Conservation (phyloP, 2,113 vertebrate species). For the Cygnus atratus region DNA sequence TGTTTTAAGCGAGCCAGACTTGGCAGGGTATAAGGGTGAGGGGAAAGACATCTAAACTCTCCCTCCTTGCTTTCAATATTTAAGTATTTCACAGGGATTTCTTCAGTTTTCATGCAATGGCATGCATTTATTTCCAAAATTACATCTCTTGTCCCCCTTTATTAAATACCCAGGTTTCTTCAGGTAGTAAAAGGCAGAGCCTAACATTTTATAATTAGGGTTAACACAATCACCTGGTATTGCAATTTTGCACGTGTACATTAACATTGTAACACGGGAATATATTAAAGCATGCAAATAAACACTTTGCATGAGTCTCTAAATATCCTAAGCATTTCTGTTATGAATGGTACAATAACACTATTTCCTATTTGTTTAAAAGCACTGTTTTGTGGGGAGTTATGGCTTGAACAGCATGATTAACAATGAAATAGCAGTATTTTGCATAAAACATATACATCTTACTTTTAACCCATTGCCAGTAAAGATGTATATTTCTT, state of each 20-base stretch:
- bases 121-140: background rate
- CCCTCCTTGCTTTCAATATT: background rate
- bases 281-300: constrained; percentile 1
- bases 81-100: background rate
- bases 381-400: constrained; percentile 33
- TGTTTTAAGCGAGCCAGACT: constrained; percentile 55
- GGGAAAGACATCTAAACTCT: background rate
- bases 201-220: background rate
- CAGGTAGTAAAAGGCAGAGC: background rate
- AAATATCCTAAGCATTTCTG: constrained; percentile 28
- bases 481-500: constrained; percentile 42
- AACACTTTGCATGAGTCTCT: background rate
- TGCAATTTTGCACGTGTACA: background rate
- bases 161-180: background rate
- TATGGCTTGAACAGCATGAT: constrained; percentile 49
- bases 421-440: constrained; percentile 47
- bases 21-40: background rate
- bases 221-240: background rate
- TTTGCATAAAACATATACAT: constrained; percentile 65
- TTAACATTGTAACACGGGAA: background rate
- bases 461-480: constrained; percentile 53
- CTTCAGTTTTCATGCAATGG: background rate
- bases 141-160: background rate
- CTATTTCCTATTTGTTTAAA: constrained; percentile 60
- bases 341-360: constrained; percentile 51